These are phyloP conservation scores for Siniperca knerii DNA, from an alignment of 2,113 vertebrate species.

Conservation along the genomic window DNA sequence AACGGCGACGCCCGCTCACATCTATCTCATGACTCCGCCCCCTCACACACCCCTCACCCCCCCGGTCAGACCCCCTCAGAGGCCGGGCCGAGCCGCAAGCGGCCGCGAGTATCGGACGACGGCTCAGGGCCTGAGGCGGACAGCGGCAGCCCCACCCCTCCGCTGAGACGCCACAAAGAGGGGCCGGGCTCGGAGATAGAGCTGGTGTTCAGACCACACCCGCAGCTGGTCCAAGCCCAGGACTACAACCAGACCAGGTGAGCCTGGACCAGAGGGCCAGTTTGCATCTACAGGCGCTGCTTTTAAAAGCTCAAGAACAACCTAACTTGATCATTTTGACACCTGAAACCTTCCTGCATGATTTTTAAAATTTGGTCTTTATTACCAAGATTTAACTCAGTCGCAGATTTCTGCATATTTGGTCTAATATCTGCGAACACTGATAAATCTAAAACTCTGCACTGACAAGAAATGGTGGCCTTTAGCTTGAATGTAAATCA, in stretches of 20 bases:
- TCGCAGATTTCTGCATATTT: too few species aligned
- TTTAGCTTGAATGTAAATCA: too few species aligned
- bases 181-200: conserved; percentile 88
- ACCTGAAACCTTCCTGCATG: too few species aligned
- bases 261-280: neutral
- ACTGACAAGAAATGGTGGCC: too few species aligned
- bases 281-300: too few species aligned
- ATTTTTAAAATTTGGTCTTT: too few species aligned
- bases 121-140: conserved; percentile 84
- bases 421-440: too few species aligned
- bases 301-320: too few species aligned
- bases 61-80: conserved; percentile 71
- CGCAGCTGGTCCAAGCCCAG: conserved; percentile 87
- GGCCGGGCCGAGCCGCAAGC: conserved; percentile 82
- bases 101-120: conserved; percentile 85
- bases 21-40: conserved; percentile 86
- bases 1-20: conserved; percentile 87
- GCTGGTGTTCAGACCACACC: conserved; percentile 92
- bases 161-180: conserved; percentile 72
- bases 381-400: too few species aligned
- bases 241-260: conserved; percentile 93
- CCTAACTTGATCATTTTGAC: too few species aligned
- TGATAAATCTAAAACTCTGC: too few species aligned
- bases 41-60: conserved; percentile 63
- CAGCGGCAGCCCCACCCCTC: conserved; percentile 83